phyloP scores from a whole-genome alignment of 2,888 invertebrate species.

The Acrocyrtus sp. region DNA sequence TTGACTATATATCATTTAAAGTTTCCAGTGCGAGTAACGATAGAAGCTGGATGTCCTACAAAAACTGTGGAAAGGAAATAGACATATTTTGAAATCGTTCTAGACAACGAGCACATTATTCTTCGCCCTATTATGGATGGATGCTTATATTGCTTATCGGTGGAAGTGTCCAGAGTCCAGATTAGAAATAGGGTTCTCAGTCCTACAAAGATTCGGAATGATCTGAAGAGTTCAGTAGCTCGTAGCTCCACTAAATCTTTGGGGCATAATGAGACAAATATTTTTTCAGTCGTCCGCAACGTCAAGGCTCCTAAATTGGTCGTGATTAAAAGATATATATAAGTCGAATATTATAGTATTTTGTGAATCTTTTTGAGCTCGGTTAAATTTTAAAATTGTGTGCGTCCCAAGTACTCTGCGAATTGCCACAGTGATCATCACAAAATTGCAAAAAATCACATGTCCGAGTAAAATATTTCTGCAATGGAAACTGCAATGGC shows the following conservation, averaged over 20 bases:
- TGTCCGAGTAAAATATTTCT: no score
- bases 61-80: no score
- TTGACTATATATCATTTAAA: neutral
- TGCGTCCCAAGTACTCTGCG: no score
- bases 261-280: neutral
- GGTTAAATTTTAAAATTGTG: no score
- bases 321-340: no score
- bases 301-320: neutral
- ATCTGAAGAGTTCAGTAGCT: neutral
- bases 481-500: no score
- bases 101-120: neutral
- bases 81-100: no score
- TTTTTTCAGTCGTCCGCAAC: neutral
- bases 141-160: neutral
- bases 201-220: neutral
- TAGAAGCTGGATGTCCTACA: neutral
- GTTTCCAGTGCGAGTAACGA: no score
- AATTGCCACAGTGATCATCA: no score
- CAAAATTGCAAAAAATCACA: no score
- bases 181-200: neutral
- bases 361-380: no score
- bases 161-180: neutral
- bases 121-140: neutral
- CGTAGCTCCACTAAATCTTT: neutral
- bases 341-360: no score